A percentile compares a stretch with the other conserved stretches of the same genome.
phyloP scores from a whole-genome alignment of 2,113 vertebrate genomes.

The Ammodramus savannarum region DNA sequence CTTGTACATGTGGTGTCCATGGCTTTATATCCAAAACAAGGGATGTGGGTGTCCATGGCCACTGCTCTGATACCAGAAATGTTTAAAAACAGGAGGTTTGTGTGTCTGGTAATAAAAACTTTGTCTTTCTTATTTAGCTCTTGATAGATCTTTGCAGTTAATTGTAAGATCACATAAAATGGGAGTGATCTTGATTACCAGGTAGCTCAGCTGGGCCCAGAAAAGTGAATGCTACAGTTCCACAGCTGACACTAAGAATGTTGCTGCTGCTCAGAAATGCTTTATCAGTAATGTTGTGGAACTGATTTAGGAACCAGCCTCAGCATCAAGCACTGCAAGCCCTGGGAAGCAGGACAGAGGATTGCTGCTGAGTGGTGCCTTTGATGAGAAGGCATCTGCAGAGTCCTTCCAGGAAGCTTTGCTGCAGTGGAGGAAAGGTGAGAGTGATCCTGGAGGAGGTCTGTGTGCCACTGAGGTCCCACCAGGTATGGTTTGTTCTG shows the following conservation, averaged over 20 bases:
- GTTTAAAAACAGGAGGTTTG: neutral
- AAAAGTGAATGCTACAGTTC: neutral
- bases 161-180: neutral
- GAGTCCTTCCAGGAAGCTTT: conserved; percentile 81
- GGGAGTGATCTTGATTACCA: neutral
- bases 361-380: conserved; percentile 69
- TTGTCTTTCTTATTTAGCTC: neutral
- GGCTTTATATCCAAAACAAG: fast-evolving
- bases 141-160: neutral
- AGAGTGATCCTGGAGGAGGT: neutral
- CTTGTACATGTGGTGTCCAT: neutral
- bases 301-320: conserved; percentile 46
- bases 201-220: neutral
- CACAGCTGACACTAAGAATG: neutral
- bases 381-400: conserved; percentile 78
- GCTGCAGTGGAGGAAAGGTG: conserved; percentile 73
- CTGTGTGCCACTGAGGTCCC: neutral
- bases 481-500: conserved; percentile 70
- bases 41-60: neutral
- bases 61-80: neutral
- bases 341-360: neutral
- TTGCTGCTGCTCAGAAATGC: neutral
- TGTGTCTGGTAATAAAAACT: neutral
- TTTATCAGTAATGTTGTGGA: neutral
- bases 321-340: neutral